Conservation (phyloP, 2,888 invertebrate genomes). For the Diachrysia chrysitis region DNA sequence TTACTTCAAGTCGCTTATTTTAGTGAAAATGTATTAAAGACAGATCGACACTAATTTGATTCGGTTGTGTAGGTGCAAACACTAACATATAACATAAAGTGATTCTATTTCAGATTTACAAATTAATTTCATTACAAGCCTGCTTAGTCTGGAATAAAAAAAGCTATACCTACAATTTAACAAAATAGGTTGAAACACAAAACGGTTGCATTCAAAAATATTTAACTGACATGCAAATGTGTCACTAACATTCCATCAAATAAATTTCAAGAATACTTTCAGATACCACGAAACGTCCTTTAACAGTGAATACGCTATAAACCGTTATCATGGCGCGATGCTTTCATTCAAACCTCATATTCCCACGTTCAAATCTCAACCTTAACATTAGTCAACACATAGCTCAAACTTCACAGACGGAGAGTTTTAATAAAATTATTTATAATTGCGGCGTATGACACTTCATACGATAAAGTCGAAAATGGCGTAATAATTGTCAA, state of each 20-base stretch:
- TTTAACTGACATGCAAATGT: neutral
- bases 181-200: no score
- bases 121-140: no score
- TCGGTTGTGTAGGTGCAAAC: no score
- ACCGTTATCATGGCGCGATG: constrained; percentile 21
- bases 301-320: constrained; percentile 18
- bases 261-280: neutral
- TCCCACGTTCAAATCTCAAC: neutral
- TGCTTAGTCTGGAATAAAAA: no score
- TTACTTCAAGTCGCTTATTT: no score
- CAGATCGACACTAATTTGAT: no score
- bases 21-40: no score
- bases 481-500: constrained; percentile 6
- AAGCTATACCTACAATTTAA: no score
- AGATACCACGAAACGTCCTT: constrained; percentile 4
- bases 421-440: constrained; percentile 27
- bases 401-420: neutral
- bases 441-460: constrained; percentile 19
- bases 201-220: no score
- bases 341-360: constrained; percentile 6
- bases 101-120: no score
- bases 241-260: neutral
- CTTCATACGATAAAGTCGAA: constrained; percentile 8
- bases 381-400: neutral
- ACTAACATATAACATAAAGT: no score